Percentiles rank a stretch among this genome's conserved stretches.
Conservation (phyloP, 1,140 invertebrate species). For the Hyphantria cunea region DNA sequence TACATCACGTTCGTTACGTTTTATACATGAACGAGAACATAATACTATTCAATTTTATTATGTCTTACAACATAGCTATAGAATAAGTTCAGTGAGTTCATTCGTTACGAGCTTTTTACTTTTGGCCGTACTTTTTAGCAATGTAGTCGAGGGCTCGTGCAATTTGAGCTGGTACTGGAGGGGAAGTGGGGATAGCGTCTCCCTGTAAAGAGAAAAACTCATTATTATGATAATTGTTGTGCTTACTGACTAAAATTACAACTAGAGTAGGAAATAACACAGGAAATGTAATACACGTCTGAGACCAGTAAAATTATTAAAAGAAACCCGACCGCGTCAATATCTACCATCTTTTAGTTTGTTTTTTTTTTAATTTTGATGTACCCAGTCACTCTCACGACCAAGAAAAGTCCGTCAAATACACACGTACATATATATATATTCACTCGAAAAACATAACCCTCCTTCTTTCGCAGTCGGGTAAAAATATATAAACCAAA, state of each 20-base stretch:
- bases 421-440: too few species aligned
- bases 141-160: conserved; percentile 73
- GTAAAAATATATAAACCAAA: too few species aligned
- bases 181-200: conserved; percentile 74
- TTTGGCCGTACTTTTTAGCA: conserved; percentile 38
- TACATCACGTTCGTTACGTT: background rate
- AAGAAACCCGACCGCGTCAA: too few species aligned
- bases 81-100: conserved; percentile 6
- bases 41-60: background rate
- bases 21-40: background rate
- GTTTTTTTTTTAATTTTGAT: too few species aligned
- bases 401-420: too few species aligned
- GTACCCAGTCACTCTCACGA: too few species aligned
- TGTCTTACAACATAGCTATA: background rate
- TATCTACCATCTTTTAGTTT: background rate
- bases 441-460: too few species aligned
- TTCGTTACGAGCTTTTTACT: conserved; percentile 25
- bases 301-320: too few species aligned
- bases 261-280: too few species aligned
- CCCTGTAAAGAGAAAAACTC: conserved; percentile 52
- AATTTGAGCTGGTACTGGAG: conserved; percentile 73
- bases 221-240: conserved; percentile 3
- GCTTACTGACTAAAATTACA: too few species aligned
- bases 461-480: too few species aligned
- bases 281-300: too few species aligned